phyloP scores from a whole-genome alignment of 2,888 invertebrate genomes.

The Odontocerum albicorne region DNA sequence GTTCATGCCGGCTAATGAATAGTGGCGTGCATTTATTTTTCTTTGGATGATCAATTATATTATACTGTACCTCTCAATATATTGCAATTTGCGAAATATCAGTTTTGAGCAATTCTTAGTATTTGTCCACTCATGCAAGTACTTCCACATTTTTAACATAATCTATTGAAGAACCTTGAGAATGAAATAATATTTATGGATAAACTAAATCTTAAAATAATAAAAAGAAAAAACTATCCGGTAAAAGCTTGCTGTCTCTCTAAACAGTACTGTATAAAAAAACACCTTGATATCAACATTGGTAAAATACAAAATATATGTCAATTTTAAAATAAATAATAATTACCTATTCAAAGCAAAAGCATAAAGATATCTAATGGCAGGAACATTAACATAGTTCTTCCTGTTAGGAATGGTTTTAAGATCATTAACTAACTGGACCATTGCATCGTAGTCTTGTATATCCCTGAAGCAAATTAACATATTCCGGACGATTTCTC shows the following conservation, averaged over 20 bases:
- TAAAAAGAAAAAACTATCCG: not conserved
- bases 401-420: conserved; percentile 86
- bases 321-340: not conserved
- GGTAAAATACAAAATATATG: not conserved
- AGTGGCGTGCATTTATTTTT: too few relatives aligned
- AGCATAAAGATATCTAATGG: conserved; percentile 91
- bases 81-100: too few relatives aligned
- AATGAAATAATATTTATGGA: too few relatives aligned
- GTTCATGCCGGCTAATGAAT: too few relatives aligned
- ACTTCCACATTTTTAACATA: too few relatives aligned
- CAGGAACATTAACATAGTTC: conserved; percentile 85
- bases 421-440: conserved; percentile 92
- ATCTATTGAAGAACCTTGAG: too few relatives aligned
- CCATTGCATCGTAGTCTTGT: conserved; percentile 97
- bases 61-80: too few relatives aligned
- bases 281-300: not conserved
- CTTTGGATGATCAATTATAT: too few relatives aligned
- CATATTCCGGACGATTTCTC: conserved; percentile 94
- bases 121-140: too few relatives aligned
- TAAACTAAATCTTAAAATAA: too few relatives aligned
- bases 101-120: too few relatives aligned
- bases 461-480: conserved; percentile 89
- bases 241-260: not conserved
- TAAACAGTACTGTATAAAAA: conserved; percentile 3
- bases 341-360: conserved; percentile 89